Conservation (phyloP, 2,113 vertebrate species). For the Phocoena phocoena region DNA sequence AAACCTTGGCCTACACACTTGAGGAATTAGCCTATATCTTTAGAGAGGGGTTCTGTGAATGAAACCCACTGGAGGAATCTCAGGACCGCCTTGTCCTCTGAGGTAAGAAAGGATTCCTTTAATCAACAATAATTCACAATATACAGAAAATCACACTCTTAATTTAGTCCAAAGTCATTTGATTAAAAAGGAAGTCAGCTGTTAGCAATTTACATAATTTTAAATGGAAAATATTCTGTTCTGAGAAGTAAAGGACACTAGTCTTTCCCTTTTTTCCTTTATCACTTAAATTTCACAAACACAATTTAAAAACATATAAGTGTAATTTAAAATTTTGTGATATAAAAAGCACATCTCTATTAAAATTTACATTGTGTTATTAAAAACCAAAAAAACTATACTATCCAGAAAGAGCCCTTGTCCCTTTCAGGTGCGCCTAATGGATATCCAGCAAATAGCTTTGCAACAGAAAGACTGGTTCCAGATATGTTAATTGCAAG, state of each 20-base stretch:
- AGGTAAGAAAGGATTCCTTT: not conserved
- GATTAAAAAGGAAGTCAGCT: not conserved
- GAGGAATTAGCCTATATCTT: not conserved
- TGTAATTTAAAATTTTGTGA: not conserved
- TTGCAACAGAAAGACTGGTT: not conserved
- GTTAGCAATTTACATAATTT: slow-evolving; percentile 10
- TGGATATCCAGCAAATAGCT: not conserved
- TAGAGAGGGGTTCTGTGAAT: not conserved
- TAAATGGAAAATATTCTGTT: slow-evolving; percentile 36
- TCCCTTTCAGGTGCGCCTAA: not conserved
- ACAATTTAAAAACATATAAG: not conserved
- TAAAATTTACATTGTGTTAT: not conserved
- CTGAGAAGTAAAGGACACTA: not conserved
- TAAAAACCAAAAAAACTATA: not conserved
- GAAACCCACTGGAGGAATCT: slow-evolving; percentile 10
- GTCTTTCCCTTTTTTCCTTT: slow-evolving; percentile 7
- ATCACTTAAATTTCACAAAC: not conserved
- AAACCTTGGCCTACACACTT: not conserved
- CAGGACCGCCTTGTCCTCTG: not conserved
- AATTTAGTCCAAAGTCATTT: not conserved
- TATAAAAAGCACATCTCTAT: not conserved
- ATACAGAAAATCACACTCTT: slow-evolving; percentile 1
- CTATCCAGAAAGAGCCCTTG: not conserved
- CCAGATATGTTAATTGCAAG: not conserved
- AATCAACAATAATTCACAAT: not conserved